phyloP scores from a whole-genome alignment of 2,113 vertebrate genomes.

The Campylomormyrus numenius region DNA sequence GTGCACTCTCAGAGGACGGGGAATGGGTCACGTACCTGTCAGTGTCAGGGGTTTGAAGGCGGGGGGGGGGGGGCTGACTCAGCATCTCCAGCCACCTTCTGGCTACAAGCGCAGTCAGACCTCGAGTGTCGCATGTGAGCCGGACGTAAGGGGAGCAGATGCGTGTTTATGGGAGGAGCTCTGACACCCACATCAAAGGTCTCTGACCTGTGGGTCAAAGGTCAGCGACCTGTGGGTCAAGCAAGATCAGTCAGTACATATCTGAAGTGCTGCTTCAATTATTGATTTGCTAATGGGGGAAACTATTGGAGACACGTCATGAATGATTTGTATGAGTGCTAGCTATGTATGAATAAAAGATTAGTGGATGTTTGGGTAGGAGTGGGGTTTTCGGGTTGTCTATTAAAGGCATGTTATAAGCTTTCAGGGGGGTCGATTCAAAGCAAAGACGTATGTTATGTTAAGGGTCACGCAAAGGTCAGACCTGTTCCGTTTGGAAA shows the following conservation, averaged over 20 bases:
- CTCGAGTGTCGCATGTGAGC: background rate
- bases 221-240: background rate
- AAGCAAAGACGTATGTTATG: background rate
- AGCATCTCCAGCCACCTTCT: background rate
- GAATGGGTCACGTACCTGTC: background rate
- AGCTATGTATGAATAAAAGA: background rate
- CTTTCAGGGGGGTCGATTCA: background rate
- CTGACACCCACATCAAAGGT: background rate
- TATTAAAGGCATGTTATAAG: background rate
- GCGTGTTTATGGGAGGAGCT: background rate
- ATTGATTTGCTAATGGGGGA: constrained; percentile 5
- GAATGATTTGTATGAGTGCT: background rate
- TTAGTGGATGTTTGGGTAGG: background rate
- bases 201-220: background rate
- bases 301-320: background rate
- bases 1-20: background rate
- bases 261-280: background rate
- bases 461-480: background rate
- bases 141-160: background rate
- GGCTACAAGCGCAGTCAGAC: background rate
- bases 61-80: background rate
- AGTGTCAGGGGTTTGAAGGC: background rate
- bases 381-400: background rate
- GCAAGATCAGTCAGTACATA: background rate
- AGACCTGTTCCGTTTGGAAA: background rate